A percentile compares a stretch with the other conserved stretches of the same genome.
These are phyloP conservation scores for Netelia virgata DNA, from an alignment of 2,888 invertebrate species.

Conservation along the genomic window DNA sequence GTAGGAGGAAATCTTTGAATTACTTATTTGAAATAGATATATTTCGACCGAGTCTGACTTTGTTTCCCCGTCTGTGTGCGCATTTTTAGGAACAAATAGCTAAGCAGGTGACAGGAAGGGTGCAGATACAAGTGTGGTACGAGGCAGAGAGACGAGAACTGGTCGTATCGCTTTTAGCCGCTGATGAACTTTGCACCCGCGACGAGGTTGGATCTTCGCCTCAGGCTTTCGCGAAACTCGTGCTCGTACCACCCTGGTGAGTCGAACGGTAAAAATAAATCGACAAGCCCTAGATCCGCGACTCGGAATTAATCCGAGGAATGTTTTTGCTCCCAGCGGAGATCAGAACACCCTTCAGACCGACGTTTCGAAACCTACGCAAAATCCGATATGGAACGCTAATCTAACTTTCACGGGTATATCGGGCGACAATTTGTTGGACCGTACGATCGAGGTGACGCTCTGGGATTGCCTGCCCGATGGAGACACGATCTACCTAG, in stretches of 20 bases:
- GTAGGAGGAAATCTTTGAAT: too few species aligned
- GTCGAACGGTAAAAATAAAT: conserved; percentile 77
- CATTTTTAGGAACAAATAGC: conserved; percentile 89
- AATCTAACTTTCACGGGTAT: conserved; percentile 93
- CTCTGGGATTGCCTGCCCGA: conserved; percentile 95
- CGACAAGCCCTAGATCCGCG: background rate
- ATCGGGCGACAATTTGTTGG: conserved; percentile 92
- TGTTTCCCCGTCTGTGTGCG: background rate
- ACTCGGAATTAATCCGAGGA: too few species aligned
- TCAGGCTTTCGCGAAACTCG: conserved; percentile 94
- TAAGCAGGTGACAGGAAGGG: conserved; percentile 91
- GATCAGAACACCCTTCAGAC: conserved; percentile 92
- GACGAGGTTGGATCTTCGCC: conserved; percentile 93
- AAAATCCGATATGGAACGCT: conserved; percentile 97
- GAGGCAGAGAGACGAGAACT: conserved; percentile 93
- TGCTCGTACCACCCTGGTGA: conserved; percentile 93
- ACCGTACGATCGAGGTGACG: conserved; percentile 93
- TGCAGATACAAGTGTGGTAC: conserved; percentile 96
- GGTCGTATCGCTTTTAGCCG: conserved; percentile 94
- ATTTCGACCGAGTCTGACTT: background rate
- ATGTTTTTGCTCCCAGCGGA: conserved; percentile 86
- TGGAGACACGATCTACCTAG: conserved; percentile 92
- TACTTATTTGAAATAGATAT: too few species aligned
- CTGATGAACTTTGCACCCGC: conserved; percentile 92
- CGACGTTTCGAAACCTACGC: conserved; percentile 93